Evolutionary conservation across 2,113 vertebrate genomes (phyloP).

Genomic region (Phyllostomus hastatus): DNA sequence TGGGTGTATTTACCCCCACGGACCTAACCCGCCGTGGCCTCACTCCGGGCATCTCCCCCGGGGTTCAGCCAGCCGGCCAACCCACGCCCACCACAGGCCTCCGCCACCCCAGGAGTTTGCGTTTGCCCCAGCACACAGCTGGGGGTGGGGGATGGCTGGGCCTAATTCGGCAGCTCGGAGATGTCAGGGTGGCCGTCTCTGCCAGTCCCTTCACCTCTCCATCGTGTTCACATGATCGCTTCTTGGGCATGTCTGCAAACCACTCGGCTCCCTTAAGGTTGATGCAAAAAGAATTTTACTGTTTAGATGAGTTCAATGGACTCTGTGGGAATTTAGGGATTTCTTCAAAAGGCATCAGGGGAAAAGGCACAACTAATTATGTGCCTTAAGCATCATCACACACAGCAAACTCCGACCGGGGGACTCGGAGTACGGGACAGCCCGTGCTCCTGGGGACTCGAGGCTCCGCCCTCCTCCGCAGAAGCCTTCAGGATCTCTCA

Average conservation of each 20-base stretch:
- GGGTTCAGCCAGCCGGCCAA: neutral
- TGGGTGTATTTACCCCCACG: neutral
- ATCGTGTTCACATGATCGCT: neutral
- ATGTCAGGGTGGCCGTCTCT: neutral
- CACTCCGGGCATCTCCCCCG: neutral
- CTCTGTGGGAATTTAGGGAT: neutral
- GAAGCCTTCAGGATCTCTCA: neutral
- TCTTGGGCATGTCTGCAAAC: neutral
- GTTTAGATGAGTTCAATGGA: neutral
- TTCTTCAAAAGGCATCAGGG: constrained; percentile 17
- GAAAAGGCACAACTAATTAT: constrained; percentile 11
- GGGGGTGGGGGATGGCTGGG: neutral
- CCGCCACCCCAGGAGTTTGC: no score
- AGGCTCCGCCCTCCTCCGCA: neutral
- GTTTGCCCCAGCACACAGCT: neutral
- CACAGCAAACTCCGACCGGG: neutral
- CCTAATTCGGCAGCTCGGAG: neutral
- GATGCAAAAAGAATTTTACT: constrained; percentile 14
- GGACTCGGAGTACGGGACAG: neutral
- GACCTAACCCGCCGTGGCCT: accelerated
- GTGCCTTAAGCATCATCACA: neutral
- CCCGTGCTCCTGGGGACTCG: neutral
- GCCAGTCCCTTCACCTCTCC: neutral
- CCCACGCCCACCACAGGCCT: neutral
- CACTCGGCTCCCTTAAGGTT: neutral